Evolutionary conservation across 1,140 invertebrate genomes (phyloP).

Genomic region (Drosophila tropicalis): DNA sequence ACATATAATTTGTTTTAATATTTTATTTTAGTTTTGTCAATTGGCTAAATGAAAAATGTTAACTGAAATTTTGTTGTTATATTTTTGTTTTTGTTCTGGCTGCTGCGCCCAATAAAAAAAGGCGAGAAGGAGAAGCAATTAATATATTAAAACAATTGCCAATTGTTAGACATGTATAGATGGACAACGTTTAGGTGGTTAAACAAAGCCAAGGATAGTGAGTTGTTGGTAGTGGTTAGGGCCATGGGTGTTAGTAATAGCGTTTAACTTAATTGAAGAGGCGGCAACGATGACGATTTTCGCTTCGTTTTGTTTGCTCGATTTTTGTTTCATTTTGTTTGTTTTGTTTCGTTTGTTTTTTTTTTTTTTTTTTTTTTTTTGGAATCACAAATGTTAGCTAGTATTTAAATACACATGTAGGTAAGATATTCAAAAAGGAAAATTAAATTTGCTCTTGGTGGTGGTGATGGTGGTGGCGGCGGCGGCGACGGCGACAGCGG

Average conservation of each 20-base stretch:
- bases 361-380: conserved; percentile 50
- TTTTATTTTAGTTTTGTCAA: conserved; percentile 69
- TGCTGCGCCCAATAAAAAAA: conserved; percentile 60
- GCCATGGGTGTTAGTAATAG: conserved; percentile 54
- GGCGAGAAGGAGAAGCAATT: conserved; percentile 39
- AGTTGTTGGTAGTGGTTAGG: conserved; percentile 16
- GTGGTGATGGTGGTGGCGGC: conserved; percentile 52
- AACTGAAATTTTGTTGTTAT: conserved; percentile 23
- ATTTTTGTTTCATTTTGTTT: conserved; percentile 41
- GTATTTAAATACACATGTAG: conserved; percentile 81
- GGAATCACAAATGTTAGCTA: conserved; percentile 81
- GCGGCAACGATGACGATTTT: conserved; percentile 53
- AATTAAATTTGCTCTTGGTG: conserved; percentile 60
- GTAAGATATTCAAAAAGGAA: conserved; percentile 77
- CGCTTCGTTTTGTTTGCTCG: conserved; percentile 26
- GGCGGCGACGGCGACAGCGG: conserved; percentile 44
- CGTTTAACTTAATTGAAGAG: conserved; percentile 66
- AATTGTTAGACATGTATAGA: conserved; percentile 17
- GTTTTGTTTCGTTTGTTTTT: conserved; percentile 20
- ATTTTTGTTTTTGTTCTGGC: conserved; percentile 47
- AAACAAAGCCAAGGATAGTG: conserved; percentile 55
- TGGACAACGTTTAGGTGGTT: conserved; percentile 54
- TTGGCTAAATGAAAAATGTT: conserved; percentile 71
- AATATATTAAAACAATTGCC: conserved; percentile 66
- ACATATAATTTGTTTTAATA: not conserved